These are phyloP conservation scores for Euplagia quadripunctaria DNA, from an alignment of 2,888 invertebrate species.

Conservation along the genomic window DNA sequence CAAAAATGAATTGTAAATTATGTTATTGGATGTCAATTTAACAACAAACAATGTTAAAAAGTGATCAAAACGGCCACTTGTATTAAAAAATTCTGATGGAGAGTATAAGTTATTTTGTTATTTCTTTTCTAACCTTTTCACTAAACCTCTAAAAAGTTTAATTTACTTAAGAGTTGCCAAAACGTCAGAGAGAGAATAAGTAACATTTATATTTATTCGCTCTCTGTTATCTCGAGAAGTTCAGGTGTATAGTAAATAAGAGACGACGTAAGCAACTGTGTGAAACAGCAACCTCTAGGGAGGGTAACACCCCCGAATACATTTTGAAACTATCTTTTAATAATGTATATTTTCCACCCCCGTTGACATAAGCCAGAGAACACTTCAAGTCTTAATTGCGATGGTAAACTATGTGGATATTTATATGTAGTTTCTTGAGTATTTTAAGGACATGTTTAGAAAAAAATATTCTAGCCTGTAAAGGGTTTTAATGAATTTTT, in stretches of 20 bases:
- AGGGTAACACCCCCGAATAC: constrained; percentile 27
- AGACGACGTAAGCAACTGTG: constrained; percentile 9
- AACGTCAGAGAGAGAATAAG: constrained; percentile 1
- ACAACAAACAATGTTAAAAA: no score
- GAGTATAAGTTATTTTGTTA: no score
- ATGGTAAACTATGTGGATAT: not conserved
- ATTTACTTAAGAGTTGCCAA: not conserved
- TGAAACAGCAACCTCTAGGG: constrained; percentile 16
- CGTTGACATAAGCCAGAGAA: constrained; percentile 15
- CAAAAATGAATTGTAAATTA: no score
- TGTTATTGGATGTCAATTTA: no score
- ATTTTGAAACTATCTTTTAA: constrained; percentile 34
- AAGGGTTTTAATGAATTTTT: no score
- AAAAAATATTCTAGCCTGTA: not conserved
- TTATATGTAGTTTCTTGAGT: not conserved
- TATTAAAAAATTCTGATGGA: no score
- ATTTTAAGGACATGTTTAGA: not conserved
- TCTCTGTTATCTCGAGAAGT: constrained; percentile 5
- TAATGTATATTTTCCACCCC: constrained; percentile 20
- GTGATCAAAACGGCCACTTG: no score
- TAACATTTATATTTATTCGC: constrained; percentile 25
- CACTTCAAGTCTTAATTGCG: constrained; percentile 20
- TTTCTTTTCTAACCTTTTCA: no score
- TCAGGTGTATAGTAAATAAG: constrained; percentile 28
- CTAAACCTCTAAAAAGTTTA: not conserved